Evolutionary conservation across 2,797 vertebrate species (phyloP).

Genomic region (Galagoides demidoff): DNA sequence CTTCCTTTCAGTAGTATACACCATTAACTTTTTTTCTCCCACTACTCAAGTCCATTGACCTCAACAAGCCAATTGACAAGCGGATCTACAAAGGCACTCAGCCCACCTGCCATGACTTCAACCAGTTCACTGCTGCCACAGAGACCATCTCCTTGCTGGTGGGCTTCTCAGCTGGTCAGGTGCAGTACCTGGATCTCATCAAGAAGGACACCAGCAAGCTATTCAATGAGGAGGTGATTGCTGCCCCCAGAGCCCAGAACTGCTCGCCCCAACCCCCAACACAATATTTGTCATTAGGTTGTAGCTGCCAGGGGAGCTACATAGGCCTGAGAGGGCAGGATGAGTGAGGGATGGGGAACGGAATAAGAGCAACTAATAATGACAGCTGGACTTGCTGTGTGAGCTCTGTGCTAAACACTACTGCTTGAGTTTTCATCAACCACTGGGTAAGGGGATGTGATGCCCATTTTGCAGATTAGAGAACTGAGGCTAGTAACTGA

Average conservation of each 20-base stretch:
- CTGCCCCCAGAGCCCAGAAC: neutral
- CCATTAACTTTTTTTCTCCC: slow-evolving; percentile 56
- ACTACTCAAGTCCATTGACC: slow-evolving; percentile 91
- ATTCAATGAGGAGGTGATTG: slow-evolving; percentile 94
- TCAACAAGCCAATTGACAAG: slow-evolving; percentile 96
- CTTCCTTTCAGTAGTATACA: slow-evolving; percentile 47
- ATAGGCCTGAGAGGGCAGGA: neutral
- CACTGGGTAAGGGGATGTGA: neutral
- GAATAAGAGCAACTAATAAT: neutral
- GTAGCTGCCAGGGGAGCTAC: neutral
- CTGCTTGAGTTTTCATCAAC: neutral
- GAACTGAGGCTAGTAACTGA: neutral
- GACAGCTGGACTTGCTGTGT: fast-evolving
- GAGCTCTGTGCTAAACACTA: neutral
- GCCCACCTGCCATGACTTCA: slow-evolving; percentile 96
- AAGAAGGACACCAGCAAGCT: slow-evolving; percentile 96
- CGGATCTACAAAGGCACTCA: slow-evolving; percentile 96
- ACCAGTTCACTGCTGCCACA: slow-evolving; percentile 93
- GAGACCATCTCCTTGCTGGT: slow-evolving; percentile 94
- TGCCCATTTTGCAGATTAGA: neutral
- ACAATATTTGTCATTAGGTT: neutral
- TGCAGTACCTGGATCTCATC: slow-evolving; percentile 95
- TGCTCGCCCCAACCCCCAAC: fast-evolving
- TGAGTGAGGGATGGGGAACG: neutral
- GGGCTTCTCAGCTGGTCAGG: slow-evolving; percentile 94